Evolutionary conservation across 1,140 invertebrate genomes (phyloP).

Genomic region (Sminthurides bifidus): DNA sequence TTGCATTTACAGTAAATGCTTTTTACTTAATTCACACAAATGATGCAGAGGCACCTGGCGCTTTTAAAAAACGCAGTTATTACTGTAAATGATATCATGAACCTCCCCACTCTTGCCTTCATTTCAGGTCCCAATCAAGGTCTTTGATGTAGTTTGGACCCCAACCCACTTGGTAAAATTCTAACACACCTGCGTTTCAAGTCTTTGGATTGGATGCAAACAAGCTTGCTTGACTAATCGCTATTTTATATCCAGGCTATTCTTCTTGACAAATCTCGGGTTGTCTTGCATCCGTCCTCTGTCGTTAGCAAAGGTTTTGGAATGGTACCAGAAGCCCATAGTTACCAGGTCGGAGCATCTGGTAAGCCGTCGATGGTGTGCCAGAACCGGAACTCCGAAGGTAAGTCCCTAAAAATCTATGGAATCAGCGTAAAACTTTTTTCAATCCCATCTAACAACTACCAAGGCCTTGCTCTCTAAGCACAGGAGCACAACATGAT

Average conservation of each 20-base stretch:
- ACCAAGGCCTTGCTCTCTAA: not conserved
- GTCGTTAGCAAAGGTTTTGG: constrained; percentile 5
- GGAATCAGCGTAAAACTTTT: not conserved
- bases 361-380: constrained; percentile 3
- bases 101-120: too few relatives aligned
- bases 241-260: not conserved
- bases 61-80: not conserved
- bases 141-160: not conserved
- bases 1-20: constrained; percentile 1
- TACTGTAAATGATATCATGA: not conserved
- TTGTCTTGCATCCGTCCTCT: constrained; percentile 2
- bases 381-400: not conserved
- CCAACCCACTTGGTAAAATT: not conserved
- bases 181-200: not conserved
- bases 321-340: not conserved
- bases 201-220: not conserved
- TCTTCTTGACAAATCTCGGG: not conserved
- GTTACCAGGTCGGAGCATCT: not conserved
- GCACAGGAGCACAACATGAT: constrained; percentile 3
- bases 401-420: not conserved
- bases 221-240: not conserved
- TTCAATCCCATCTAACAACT: not conserved
- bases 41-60: not conserved
- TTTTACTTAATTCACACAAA: not conserved
- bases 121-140: too few relatives aligned